Evolutionary conservation across 2,797 vertebrate species (phyloP), one percentile per base, ranked within the genome.

Genomic region (Anguilla marmorata): DNA sequence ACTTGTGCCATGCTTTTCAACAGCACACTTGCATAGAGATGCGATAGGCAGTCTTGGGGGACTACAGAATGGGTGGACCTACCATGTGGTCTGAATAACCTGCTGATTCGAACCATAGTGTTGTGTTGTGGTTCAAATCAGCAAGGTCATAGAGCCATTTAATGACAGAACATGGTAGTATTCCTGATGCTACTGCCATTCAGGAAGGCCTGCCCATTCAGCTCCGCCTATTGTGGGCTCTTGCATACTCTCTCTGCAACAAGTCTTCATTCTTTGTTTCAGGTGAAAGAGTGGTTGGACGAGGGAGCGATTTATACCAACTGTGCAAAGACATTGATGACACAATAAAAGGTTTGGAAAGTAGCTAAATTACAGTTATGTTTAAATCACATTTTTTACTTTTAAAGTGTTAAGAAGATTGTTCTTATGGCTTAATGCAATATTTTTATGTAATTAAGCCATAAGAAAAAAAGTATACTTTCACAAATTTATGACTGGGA

Each of bases 261-360:
- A 45, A 45, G 14, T 45, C 7, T 48, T 24, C 2, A 24, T 82
- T 14, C 41, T 56, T 8, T 58, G 54, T 90, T 63, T 54, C 84
- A 97, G 98, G 98, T 0, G 96, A 99, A 93, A 94, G 98, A 41
- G 95, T 99, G 45, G 96, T 96, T 0, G 98, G 98, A 19, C 95
- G 95, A 0, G 98, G 98, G 87, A 98, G 98, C 85, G 98, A 99
- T 79, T 93, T 99, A 87, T 98, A 98, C 91, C 97, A 97, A 90
- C 93, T 99, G 87, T 99, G 97, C 92, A 96, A 96, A 89, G 98
- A 99, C 89, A 97, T 99, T 48, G 98, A 99, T 89, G 95, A 95
- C n/a, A 97, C 96, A 2, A 93, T 98, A 90, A 96, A 95, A 92
- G 95, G 96, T 96, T 60, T 58, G 56, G 16, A 50, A 80, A 80